Evolutionary conservation across 2,797 vertebrate species (phyloP).

Genomic region (Notolabrus celidotus): DNA sequence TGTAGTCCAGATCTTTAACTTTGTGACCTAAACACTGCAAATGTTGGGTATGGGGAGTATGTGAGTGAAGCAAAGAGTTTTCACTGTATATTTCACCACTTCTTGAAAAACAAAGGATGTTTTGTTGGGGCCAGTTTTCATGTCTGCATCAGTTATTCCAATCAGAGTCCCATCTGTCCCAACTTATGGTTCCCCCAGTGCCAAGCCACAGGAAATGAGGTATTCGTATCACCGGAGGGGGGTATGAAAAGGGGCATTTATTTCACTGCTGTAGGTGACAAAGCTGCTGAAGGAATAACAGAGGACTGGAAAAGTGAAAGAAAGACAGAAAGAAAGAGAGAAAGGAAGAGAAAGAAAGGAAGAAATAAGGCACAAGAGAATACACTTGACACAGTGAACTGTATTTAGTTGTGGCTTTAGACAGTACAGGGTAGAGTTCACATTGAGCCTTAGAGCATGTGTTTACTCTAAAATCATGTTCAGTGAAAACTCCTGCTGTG

Average conservation of each 20-base stretch:
- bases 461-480: constrained; percentile 66
- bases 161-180: constrained; percentile 83
- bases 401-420: constrained; percentile 27
- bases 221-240: constrained; percentile 81
- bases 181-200: constrained; percentile 74
- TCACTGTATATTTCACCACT: constrained; percentile 67
- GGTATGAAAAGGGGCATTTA: constrained; percentile 84
- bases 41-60: constrained; percentile 40
- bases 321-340: constrained; percentile 20
- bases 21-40: constrained; percentile 35
- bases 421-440: constrained; percentile 2
- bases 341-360: constrained; percentile 5
- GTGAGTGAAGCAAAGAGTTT: constrained; percentile 37
- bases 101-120: constrained; percentile 82
- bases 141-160: constrained; percentile 84
- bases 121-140: constrained; percentile 76
- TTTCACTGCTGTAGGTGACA: constrained; percentile 83
- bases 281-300: constrained; percentile 56
- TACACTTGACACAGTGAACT: background rate
- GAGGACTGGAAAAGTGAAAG: constrained; percentile 16
- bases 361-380: constrained; percentile 19
- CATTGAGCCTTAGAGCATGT: constrained; percentile 11
- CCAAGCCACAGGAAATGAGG: constrained; percentile 87
- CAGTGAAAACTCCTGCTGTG: constrained; percentile 18
- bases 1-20: constrained; percentile 18